Percentiles rank a stretch among this genome's conserved stretches.
phyloP scores from a whole-genome alignment of 2,888 invertebrate species.

The Cacoxenus indagator region DNA sequence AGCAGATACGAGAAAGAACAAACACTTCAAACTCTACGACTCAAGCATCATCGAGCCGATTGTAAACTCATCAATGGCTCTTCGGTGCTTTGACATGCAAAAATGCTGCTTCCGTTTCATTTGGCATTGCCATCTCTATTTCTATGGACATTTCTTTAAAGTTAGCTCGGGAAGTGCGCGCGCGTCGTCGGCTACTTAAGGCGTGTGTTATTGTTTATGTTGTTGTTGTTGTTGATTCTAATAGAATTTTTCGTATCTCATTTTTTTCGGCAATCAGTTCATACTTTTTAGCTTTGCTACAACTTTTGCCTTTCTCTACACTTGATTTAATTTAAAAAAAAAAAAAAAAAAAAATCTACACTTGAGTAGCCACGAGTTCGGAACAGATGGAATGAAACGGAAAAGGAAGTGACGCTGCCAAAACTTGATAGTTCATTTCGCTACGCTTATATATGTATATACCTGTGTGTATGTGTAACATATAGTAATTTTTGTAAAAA shows the following conservation, averaged over 20 bases:
- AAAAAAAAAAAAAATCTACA: no score
- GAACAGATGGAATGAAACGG: conserved; percentile 19
- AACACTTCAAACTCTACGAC: conserved; percentile 47
- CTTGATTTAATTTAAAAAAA: no score
- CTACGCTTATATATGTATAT: background rate
- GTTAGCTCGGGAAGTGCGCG: conserved; percentile 30
- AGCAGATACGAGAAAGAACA: no score
- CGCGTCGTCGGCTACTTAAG: background rate
- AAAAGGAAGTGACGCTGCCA: conserved; percentile 34
- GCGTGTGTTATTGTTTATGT: conserved; percentile 15
- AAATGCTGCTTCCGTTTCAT: conserved; percentile 51
- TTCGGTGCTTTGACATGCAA: conserved; percentile 56
- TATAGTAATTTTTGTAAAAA: background rate
- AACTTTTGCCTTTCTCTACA: conserved; percentile 43
- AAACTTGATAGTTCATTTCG: background rate
- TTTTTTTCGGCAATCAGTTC: background rate
- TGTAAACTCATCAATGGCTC: conserved; percentile 39
- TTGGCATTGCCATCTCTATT: no score
- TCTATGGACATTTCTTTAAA: conserved; percentile 10
- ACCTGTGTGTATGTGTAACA: conserved; percentile 1
- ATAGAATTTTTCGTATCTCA: background rate
- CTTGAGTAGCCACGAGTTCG: no score
- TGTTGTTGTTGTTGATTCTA: background rate
- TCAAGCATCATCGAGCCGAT: conserved; percentile 47
- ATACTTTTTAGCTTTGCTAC: background rate